Conservation (phyloP, 1,140 invertebrate species). For the Pinna nobilis region DNA sequence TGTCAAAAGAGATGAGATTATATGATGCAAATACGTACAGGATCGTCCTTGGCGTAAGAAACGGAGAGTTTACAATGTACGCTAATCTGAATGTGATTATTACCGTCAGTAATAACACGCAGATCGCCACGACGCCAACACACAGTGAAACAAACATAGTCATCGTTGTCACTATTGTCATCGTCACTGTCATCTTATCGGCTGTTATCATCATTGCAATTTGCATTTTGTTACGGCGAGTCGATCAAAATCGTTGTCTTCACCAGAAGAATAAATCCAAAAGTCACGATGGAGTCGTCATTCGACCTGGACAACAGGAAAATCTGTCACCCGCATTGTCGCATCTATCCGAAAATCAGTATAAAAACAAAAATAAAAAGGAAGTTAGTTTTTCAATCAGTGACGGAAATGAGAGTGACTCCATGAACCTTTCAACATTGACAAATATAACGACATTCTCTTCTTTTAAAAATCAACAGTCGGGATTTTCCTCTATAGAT, state of each 20-base stretch:
- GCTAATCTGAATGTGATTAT: constrained; percentile 55
- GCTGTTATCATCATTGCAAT: constrained; percentile 64
- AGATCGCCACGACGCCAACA: neutral
- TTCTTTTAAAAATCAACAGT: constrained; percentile 56
- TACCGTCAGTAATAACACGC: constrained; percentile 54
- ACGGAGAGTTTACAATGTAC: constrained; percentile 53
- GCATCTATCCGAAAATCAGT: constrained; percentile 52
- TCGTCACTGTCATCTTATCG: constrained; percentile 61
- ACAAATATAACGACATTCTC: constrained; percentile 59
- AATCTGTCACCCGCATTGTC: constrained; percentile 46
- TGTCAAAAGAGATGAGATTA: constrained; percentile 52
- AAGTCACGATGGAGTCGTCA: constrained; percentile 27
- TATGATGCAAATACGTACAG: constrained; percentile 56
- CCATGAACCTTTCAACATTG: constrained; percentile 49
- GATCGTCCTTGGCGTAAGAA: constrained; percentile 55
- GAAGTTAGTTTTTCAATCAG: constrained; percentile 67
- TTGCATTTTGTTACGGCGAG: constrained; percentile 57
- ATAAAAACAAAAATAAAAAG: constrained; percentile 61
- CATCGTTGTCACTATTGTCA: constrained; percentile 62
- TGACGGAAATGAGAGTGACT: constrained; percentile 48
- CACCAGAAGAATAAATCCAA: constrained; percentile 44
- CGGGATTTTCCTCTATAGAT: constrained; percentile 29
- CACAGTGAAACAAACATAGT: constrained; percentile 56
- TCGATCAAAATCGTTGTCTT: constrained; percentile 57
- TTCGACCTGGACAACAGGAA: constrained; percentile 33